These are phyloP conservation scores for Campaea margaritaria DNA, from an alignment of 2,888 invertebrate species.

Conservation along the genomic window DNA sequence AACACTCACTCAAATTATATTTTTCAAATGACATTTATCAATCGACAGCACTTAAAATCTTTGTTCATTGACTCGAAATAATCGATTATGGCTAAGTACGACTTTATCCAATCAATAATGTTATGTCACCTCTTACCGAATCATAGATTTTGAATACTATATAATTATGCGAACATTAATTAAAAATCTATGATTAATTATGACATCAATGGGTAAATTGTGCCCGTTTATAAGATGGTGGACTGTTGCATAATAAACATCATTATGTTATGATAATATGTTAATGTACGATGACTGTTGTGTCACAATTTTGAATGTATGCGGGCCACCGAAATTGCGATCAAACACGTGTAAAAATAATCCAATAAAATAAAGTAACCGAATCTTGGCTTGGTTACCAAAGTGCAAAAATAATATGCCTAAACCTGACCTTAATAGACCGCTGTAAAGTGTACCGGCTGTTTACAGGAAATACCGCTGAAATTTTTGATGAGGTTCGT, in stretches of 20 bases:
- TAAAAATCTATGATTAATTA: slow-evolving; percentile 39
- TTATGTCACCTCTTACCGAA: slow-evolving; percentile 43
- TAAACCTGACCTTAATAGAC: too few species aligned
- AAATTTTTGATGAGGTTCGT: too few species aligned
- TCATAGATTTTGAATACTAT: slow-evolving; percentile 33
- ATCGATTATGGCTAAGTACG: slow-evolving; percentile 20
- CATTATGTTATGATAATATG: too few species aligned
- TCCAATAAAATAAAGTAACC: too few species aligned
- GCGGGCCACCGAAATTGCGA: too few species aligned
- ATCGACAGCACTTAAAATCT: slow-evolving; percentile 19
- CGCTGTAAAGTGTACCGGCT: too few species aligned
- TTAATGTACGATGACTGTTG: background rate
- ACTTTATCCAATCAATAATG: slow-evolving; percentile 15
- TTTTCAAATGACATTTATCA: slow-evolving; percentile 15
- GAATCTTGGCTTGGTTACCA: too few species aligned
- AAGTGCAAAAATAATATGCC: too few species aligned
- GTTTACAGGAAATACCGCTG: too few species aligned
- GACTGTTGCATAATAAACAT: slow-evolving; percentile 2
- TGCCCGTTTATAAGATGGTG: slow-evolving; percentile 20
- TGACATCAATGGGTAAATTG: slow-evolving; percentile 36
- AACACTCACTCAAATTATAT: slow-evolving; percentile 13
- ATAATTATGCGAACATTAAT: slow-evolving; percentile 36
- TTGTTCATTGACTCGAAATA: slow-evolving; percentile 18
- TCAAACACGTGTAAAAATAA: too few species aligned
- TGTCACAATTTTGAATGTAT: slow-evolving; percentile 19